phyloP scores from a whole-genome alignment of 2,888 invertebrate species.

The Tridacna crocea region DNA sequence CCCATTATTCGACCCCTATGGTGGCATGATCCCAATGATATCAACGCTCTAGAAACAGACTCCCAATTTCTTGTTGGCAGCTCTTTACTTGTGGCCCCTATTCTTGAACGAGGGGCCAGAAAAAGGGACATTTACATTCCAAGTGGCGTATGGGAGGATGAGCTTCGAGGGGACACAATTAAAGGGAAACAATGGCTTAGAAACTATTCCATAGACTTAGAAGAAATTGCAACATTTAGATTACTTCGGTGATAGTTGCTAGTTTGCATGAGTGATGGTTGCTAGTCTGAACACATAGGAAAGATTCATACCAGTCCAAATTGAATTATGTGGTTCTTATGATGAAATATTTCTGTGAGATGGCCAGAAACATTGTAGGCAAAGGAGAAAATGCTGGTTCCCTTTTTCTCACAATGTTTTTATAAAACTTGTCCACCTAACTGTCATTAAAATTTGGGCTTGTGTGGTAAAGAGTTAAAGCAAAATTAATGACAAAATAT shows the following conservation, averaged over 20 bases:
- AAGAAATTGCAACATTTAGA: slow-evolving; percentile 60
- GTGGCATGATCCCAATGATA: slow-evolving; percentile 93
- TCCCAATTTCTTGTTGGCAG: slow-evolving; percentile 84
- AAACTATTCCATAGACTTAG: slow-evolving; percentile 48
- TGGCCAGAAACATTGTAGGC: too few relatives aligned
- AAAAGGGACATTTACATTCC: slow-evolving; percentile 77
- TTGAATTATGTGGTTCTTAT: too few relatives aligned
- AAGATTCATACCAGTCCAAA: not conserved
- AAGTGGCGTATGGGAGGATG: slow-evolving; percentile 70
- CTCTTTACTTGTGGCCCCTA: slow-evolving; percentile 80
- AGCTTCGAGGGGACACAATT: slow-evolving; percentile 48
- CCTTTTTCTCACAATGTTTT: too few relatives aligned
- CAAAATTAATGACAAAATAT: too few relatives aligned
- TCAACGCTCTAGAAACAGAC: slow-evolving; percentile 91
- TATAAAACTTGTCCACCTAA: too few relatives aligned
- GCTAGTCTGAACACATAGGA: not conserved
- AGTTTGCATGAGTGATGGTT: not conserved
- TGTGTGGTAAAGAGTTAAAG: too few relatives aligned
- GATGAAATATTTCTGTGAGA: too few relatives aligned
- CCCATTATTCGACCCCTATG: slow-evolving; percentile 96
- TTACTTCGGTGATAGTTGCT: not conserved
- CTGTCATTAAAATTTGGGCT: too few relatives aligned
- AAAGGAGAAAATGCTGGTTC: too few relatives aligned
- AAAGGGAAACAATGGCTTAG: slow-evolving; percentile 70
- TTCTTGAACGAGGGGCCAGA: slow-evolving; percentile 73